These are phyloP conservation scores for Drosophila pseudotakahashii DNA, from an alignment of 2,888 invertebrate genomes.

Conservation along the genomic window DNA sequence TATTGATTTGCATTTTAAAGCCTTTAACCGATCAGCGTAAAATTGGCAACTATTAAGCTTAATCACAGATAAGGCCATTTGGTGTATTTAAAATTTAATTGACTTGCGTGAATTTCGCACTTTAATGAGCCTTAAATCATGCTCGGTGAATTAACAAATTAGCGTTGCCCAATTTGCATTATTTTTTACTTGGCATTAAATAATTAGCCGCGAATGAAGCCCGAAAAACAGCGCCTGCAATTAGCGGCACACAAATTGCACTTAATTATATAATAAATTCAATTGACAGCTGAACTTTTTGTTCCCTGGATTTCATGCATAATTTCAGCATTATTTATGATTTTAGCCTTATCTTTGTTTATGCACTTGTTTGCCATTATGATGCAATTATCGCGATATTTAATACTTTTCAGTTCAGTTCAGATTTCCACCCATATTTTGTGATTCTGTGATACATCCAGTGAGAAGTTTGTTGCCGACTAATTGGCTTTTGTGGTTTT, in stretches of 20 bases:
- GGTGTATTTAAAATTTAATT: constrained; percentile 21
- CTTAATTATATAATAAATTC: constrained; percentile 76
- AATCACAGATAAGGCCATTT: constrained; percentile 7
- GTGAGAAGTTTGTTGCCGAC: constrained; percentile 25
- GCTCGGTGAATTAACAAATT: constrained; percentile 12
- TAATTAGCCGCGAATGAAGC: constrained; percentile 59
- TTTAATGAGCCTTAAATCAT: constrained; percentile 39
- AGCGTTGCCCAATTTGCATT: constrained; percentile 11
- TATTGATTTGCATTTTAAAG: neutral
- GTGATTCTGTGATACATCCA: neutral
- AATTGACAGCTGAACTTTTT: constrained; percentile 66
- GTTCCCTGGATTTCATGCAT: constrained; percentile 20
- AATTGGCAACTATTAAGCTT: constrained; percentile 13
- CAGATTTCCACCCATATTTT: neutral
- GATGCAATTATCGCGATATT: constrained; percentile 45
- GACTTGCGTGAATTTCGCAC: constrained; percentile 7
- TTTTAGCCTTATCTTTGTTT: constrained; percentile 49
- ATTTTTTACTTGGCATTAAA: constrained; percentile 48
- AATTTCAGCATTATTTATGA: constrained; percentile 53
- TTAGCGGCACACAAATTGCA: constrained; percentile 65
- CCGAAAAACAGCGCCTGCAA: constrained; percentile 58
- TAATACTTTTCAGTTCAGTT: constrained; percentile 13
- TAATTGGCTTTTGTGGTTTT: constrained; percentile 63
- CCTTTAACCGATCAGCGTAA: neutral
- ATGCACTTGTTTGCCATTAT: constrained; percentile 62